Evolutionary conservation across 1,140 invertebrate genomes (phyloP).

Genomic region (Anastrepha ludens): DNA sequence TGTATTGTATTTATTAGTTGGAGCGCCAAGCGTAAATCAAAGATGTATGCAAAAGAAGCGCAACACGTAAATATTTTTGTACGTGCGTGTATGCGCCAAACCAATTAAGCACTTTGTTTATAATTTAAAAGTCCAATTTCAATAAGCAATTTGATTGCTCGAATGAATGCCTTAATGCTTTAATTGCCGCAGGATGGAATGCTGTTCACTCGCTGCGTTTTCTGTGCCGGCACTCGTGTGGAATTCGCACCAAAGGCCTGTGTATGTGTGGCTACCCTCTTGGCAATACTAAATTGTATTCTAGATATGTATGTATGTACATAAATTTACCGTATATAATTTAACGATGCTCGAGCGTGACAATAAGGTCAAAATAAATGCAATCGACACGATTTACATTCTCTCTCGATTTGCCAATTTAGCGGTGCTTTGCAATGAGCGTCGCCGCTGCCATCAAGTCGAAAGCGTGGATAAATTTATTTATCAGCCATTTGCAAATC

Average conservation of each 20-base stretch:
- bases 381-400: slow-evolving; percentile 37
- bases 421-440: slow-evolving; percentile 1
- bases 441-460: neutral
- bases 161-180: slow-evolving; percentile 5
- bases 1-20: too few relatives aligned
- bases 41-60: neutral
- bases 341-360: slow-evolving; percentile 2
- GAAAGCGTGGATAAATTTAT: slow-evolving; percentile 45
- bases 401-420: slow-evolving; percentile 6
- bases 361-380: slow-evolving; percentile 50
- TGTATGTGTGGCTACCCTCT: neutral
- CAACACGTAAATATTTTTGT: neutral
- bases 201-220: neutral
- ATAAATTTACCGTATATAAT: neutral
- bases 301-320: neutral
- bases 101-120: slow-evolving; percentile 44
- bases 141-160: slow-evolving; percentile 11
- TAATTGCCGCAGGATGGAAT: neutral
- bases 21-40: neutral
- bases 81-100: neutral
- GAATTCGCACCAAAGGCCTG: neutral
- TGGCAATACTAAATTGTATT: neutral
- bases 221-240: neutral
- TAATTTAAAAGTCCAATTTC: neutral
- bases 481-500: slow-evolving; percentile 43